Evolutionary conservation across 2,888 invertebrate genomes (phyloP).

Genomic region (Bellardia pandia): DNA sequence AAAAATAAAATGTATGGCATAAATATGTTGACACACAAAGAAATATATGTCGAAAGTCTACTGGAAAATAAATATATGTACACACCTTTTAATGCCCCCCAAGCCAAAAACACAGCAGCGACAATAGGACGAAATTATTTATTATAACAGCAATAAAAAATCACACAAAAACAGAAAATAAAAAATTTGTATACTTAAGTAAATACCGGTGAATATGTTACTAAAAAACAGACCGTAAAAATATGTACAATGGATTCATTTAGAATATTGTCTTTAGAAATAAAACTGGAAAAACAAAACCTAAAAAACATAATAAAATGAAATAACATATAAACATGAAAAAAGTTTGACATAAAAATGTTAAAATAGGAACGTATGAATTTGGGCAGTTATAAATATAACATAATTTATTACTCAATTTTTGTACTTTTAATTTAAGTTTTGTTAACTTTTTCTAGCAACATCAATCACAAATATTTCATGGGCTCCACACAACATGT

Average conservation of each 20-base stretch:
- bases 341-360: neutral
- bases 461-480: too few relatives aligned
- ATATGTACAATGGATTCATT: neutral
- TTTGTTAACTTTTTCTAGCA: too few relatives aligned
- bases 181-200: constrained; percentile 23
- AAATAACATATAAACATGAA: neutral
- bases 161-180: neutral
- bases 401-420: too few relatives aligned
- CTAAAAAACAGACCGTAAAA: neutral
- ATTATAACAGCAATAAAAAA: constrained; percentile 4
- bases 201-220: neutral
- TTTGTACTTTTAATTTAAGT: too few relatives aligned
- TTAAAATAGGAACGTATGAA: neutral
- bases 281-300: neutral
- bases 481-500: too few relatives aligned
- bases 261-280: neutral
- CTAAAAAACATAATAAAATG: neutral
- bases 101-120: constrained; percentile 9
- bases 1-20: neutral
- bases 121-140: constrained; percentile 5
- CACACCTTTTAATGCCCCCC: constrained; percentile 30
- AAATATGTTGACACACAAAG: constrained; percentile 27
- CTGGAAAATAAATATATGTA: constrained; percentile 38
- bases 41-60: constrained; percentile 20
- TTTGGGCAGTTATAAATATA: neutral